Percentiles rank a stretch among this genome's conserved stretches.
phyloP scores from a whole-genome alignment of 2,888 invertebrate species.

The Ypsolopha sequella region DNA sequence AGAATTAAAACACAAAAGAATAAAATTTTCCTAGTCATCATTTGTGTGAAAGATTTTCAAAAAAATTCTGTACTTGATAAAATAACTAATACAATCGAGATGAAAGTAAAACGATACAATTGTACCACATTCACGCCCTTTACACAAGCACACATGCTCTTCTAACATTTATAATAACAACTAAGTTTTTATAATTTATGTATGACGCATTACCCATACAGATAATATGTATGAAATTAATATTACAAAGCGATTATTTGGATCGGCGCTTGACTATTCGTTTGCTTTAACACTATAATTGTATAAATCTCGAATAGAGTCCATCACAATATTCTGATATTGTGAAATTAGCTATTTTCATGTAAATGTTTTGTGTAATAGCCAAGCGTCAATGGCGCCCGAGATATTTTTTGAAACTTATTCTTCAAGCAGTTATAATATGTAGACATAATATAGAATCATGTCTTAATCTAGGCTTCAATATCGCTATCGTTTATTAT shows the following conservation, averaged over 20 bases:
- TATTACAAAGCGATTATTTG: conserved; percentile 39
- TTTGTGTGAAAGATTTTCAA: too few relatives aligned
- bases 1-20: too few relatives aligned
- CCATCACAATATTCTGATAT: too few relatives aligned
- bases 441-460: conserved; percentile 52
- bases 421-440: conserved; percentile 29
- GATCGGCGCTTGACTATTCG: conserved; percentile 53
- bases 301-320: neutral
- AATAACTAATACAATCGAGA: too few relatives aligned
- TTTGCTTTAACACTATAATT: neutral
- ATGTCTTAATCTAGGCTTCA: conserved; percentile 58
- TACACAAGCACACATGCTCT: conserved; percentile 60
- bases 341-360: neutral
- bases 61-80: too few relatives aligned
- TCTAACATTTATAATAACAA: conserved; percentile 70
- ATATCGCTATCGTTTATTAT: conserved; percentile 63
- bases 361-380: conserved; percentile 20
- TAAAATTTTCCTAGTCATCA: too few relatives aligned
- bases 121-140: conserved; percentile 59
- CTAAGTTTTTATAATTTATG: conserved; percentile 57
- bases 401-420: conserved; percentile 53
- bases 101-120: conserved; percentile 34
- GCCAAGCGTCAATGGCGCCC: conserved; percentile 55
- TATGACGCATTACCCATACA: conserved; percentile 44
- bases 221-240: conserved; percentile 52